Evolutionary conservation across 1,140 invertebrate genomes (phyloP), one percentile per base, ranked within the genome.

Genomic region (Drosophila subobscura): DNA sequence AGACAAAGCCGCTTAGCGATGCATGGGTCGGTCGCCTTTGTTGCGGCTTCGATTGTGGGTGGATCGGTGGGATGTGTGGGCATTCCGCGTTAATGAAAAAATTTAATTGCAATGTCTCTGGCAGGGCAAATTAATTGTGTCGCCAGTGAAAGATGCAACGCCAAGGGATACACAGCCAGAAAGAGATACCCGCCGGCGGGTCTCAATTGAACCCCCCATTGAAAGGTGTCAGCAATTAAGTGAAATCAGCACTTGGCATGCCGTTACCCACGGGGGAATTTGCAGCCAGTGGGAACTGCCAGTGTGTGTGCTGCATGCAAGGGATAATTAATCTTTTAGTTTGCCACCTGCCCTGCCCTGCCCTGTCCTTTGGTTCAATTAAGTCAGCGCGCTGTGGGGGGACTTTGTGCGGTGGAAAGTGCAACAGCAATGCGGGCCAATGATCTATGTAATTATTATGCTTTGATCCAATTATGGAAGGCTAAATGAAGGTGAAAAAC

Each of bases 151-250:
- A 41, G 7, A 29, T 33, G 59, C 33, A 51, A 25, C 14, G 16
- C 33, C 8, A 33, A 8, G 41, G 45, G 37, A 16, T 3, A 27
- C 44, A 40, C 8, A 37, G 29, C 29, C 33, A 37, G 33, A 8
- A 0, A 12, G 8, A 37, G 10, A 33, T 1, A 33, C 8, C 57
- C 64, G 16, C 16, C 73, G 64, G 27, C 29, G 46, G 51, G 33
- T 10, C 42, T 50, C 55, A 63, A 81, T 83, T 79, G 61, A 53
- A 58, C 49, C 57, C 49, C 57, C 8, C 65, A 80, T 58, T 71
- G 66, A 74, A 81, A 56, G 70, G 81, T 77, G 70, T 71, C 61
- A 66, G 70, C 66, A 81, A 88, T 86, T 88, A 81, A 81, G 50
- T 85, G 74, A 75, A 78, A 72, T 86, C 81, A 73, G 75, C 81